Conservation (phyloP, 2,113 vertebrate genomes). For the Xyrauchen texanus region DNA sequence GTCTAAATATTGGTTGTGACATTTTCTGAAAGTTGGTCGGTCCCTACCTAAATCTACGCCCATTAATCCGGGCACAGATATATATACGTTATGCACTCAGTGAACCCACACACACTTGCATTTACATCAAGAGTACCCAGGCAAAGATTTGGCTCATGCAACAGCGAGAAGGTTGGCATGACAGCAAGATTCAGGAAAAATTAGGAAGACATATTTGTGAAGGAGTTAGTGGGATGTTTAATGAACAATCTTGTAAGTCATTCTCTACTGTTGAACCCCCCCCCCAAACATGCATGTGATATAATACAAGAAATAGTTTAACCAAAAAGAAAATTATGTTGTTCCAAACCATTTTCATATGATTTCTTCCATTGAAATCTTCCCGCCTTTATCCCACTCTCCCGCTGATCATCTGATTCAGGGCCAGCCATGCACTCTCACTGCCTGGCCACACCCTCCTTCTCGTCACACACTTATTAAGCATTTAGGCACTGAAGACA, state of each 20-base stretch:
- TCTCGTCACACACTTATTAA: too few species aligned
- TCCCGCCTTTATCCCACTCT: too few species aligned
- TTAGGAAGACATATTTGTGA: conserved; percentile 21
- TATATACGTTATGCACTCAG: not conserved
- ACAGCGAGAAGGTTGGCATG: conserved; percentile 1
- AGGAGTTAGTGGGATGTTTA: conserved; percentile 28
- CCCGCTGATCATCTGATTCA: too few species aligned
- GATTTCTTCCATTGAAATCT: too few species aligned
- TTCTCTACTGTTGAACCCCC: conserved; percentile 1
- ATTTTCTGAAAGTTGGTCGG: too few species aligned
- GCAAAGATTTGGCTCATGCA: conserved; percentile 13
- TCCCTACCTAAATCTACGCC: too few species aligned
- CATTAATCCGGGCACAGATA: not conserved
- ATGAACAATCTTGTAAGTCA: conserved; percentile 7
- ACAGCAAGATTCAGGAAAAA: not conserved
- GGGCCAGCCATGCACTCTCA: too few species aligned
- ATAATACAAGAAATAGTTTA: not conserved
- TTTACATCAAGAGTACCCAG: conserved; percentile 12
- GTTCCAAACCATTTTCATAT: too few species aligned
- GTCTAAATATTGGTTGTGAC: too few species aligned
- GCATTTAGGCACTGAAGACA: too few species aligned
- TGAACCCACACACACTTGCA: not conserved
- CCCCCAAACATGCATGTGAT: not conserved
- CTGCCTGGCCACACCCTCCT: too few species aligned
- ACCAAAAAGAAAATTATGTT: too few species aligned